Evolutionary conservation across 2,797 vertebrate genomes (phyloP), one percentile per base, ranked within the genome.

Genomic region (Alosa sapidissima): DNA sequence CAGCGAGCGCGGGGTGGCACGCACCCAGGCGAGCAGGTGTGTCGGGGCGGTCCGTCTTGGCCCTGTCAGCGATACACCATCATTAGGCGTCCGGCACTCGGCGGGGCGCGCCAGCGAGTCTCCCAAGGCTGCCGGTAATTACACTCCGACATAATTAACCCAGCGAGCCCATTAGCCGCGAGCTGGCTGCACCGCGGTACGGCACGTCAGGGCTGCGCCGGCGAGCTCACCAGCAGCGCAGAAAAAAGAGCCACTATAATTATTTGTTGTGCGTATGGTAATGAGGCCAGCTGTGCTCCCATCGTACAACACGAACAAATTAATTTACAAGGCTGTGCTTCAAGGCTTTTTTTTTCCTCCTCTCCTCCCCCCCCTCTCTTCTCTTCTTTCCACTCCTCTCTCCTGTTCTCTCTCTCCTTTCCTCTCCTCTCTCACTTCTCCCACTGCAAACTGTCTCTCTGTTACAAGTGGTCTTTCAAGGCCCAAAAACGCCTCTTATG

Each of bases 61-160:
- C 96, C 95, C 96, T 95, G 96, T 97, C 96, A 96, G 96, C 95
- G 92, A 95, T 96, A 94, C 96, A 95, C 96, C 93, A 94, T 97
- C 97, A 98, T 98, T 98, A 98, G 96, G 68, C 33, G 33, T 75
- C 96, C 94, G 90, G 95, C 97, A 94, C 51, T 52, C 97, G 96
- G 97, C 94, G 91, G 97, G 97, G 97, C 95, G 94, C 95, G 93
- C 96, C 96, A 95, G 96, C 96, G 96, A 95, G 96, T 97, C 97
- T 99, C 98, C 97, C 97, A 94, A 96, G 98, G 97, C 97, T 96
- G 97, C 96, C 96, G 97, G 97, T 98, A 99, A 99, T 99, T 99
- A 99, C 97, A 97, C 97, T 98, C 96, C 98, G 97, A 99, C 97
- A 99, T 99, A 99, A 99, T 99, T 99, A 99, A 99, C 98, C 98